These are phyloP conservation scores for Megaptera novaeangliae DNA, from an alignment of 2,113 vertebrate species.

Conservation along the genomic window DNA sequence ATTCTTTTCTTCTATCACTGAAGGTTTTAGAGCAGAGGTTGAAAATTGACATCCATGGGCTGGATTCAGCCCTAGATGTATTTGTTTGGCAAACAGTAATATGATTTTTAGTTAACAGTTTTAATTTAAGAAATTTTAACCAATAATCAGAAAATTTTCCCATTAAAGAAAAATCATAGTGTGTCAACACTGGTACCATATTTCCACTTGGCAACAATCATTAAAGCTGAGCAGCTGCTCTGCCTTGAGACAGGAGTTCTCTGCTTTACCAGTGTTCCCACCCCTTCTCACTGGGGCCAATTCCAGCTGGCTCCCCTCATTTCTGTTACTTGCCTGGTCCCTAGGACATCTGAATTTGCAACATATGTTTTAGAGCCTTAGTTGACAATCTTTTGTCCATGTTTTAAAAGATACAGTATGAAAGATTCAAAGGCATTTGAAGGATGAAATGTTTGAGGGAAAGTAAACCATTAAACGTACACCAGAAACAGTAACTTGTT, in stretches of 20 bases:
- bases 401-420: not conserved
- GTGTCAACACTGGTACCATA: not conserved
- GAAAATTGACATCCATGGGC: not conserved
- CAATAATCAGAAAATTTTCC: not conserved
- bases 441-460: not conserved
- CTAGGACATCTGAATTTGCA: not conserved
- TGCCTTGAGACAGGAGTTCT: not conserved
- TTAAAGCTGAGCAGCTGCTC: not conserved
- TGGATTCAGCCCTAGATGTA: not conserved
- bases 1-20: not conserved
- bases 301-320: not conserved
- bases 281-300: not conserved
- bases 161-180: not conserved
- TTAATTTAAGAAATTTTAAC: not conserved
- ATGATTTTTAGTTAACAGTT: not conserved
- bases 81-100: not conserved
- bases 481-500: not conserved
- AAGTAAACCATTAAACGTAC: not conserved
- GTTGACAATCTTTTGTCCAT: not conserved
- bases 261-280: not conserved
- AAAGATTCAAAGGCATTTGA: not conserved
- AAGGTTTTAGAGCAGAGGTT: not conserved
- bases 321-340: not conserved
- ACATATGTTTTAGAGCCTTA: not conserved
- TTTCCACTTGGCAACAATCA: not conserved